Conservation (phyloP, 2,113 vertebrate genomes). For the Syngnathus scovelli region DNA sequence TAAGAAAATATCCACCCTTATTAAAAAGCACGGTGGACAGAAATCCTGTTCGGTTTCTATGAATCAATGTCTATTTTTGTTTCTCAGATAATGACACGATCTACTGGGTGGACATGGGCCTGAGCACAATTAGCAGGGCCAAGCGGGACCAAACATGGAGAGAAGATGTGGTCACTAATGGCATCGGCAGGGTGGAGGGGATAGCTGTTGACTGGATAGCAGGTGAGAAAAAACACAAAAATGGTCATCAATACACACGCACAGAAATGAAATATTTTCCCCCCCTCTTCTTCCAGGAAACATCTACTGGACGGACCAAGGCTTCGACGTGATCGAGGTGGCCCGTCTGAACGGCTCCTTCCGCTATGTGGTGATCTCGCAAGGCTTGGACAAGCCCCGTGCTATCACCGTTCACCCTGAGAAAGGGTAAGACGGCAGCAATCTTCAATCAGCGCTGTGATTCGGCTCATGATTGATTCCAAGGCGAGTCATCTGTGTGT, state of each 20-base stretch:
- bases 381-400: constrained; percentile 93
- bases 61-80: neutral
- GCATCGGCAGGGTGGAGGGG: constrained; percentile 92
- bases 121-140: constrained; percentile 93
- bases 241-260: neutral
- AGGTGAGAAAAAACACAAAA: constrained; percentile 61
- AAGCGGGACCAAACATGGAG: constrained; percentile 96
- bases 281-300: constrained; percentile 73
- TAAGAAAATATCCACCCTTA: neutral
- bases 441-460: constrained; percentile 2
- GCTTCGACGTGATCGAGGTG: constrained; percentile 96
- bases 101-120: constrained; percentile 97
- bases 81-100: constrained; percentile 90
- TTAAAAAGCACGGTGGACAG: neutral
- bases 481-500: constrained; percentile 9
- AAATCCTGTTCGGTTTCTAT: neutral
- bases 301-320: constrained; percentile 98
- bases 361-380: constrained; percentile 93
- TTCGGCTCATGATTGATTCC: constrained; percentile 15
- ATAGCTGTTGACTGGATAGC: constrained; percentile 97
- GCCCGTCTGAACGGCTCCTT: constrained; percentile 93
- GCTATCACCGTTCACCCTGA: constrained; percentile 93
- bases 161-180: constrained; percentile 93
- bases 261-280: neutral
- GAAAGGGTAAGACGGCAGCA: constrained; percentile 78